Percentiles rank a stretch among this genome's conserved stretches.
These are phyloP conservation scores for Micromesistius poutassou DNA, from an alignment of 2,797 vertebrate genomes.

Conservation along the genomic window DNA sequence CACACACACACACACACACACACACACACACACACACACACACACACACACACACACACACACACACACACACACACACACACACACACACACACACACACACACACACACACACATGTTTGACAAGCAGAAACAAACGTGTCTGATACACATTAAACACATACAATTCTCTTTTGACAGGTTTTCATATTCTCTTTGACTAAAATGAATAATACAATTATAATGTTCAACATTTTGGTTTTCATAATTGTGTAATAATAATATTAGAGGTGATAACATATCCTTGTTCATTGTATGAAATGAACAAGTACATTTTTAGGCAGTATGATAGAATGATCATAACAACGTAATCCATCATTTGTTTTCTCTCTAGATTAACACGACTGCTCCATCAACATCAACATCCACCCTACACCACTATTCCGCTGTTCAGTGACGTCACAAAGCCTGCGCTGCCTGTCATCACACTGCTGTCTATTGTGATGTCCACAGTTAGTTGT, in stretches of 20 bases:
- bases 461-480: constrained; percentile 23
- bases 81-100: no score
- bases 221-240: background rate
- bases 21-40: no score
- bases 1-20: no score
- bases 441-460: constrained; percentile 9
- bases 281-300: background rate
- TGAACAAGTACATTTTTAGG: background rate
- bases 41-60: no score
- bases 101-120: no score
- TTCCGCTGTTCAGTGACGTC: background rate
- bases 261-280: background rate
- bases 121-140: no score
- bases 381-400: background rate
- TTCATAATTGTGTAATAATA: background rate
- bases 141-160: no score
- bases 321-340: background rate
- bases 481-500: constrained; percentile 39
- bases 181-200: no score
- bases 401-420: background rate
- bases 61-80: no score
- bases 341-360: background rate
- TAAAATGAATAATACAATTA: no score
- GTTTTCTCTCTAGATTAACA: background rate
- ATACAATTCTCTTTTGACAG: no score